These are phyloP conservation scores for Eulimnadia texana DNA, from an alignment of 1,140 invertebrate genomes.

Conservation along the genomic window DNA sequence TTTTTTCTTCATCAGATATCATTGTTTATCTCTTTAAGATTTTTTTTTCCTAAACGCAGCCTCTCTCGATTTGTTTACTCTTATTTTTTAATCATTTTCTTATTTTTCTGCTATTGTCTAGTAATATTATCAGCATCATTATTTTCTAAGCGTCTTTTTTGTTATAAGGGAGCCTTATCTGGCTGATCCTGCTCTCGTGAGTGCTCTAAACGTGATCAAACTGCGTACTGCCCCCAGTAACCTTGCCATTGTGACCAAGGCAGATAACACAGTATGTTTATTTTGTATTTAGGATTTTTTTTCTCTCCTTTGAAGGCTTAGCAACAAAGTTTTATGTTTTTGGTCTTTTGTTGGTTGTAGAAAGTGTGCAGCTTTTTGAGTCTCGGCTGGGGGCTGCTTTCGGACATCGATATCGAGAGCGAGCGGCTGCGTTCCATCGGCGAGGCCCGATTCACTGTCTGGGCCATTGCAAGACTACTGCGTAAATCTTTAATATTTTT, in stretches of 20 bases:
- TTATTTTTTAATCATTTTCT: too few relatives aligned
- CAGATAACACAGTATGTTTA: background rate
- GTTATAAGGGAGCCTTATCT: conserved; percentile 62
- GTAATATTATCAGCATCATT: background rate
- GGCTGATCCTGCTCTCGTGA: conserved; percentile 58
- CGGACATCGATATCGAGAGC: conserved; percentile 95
- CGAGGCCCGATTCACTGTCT: conserved; percentile 77
- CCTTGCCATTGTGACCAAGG: background rate
- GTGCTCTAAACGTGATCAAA: conserved; percentile 62
- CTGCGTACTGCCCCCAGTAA: conserved; percentile 27
- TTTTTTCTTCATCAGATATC: background rate
- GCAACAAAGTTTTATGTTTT: too few relatives aligned
- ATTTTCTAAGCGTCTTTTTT: background rate
- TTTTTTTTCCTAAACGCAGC: too few relatives aligned
- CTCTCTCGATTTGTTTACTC: too few relatives aligned
- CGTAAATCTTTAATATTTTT: conserved; percentile 24
- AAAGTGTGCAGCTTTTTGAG: conserved; percentile 83
- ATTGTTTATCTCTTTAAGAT: too few relatives aligned
- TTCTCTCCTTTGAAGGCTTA: too few relatives aligned
- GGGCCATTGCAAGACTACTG: conserved; percentile 61
- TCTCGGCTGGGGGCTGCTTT: conserved; percentile 82
- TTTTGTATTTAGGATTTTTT: too few relatives aligned
- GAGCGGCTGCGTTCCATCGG: conserved; percentile 77
- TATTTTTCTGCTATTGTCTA: too few relatives aligned
- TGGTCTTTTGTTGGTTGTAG: too few relatives aligned